Conservation (phyloP, 35 echinoderm and acorn worm genomes). For the Hemicentrotus pulcherrimus region DNA sequence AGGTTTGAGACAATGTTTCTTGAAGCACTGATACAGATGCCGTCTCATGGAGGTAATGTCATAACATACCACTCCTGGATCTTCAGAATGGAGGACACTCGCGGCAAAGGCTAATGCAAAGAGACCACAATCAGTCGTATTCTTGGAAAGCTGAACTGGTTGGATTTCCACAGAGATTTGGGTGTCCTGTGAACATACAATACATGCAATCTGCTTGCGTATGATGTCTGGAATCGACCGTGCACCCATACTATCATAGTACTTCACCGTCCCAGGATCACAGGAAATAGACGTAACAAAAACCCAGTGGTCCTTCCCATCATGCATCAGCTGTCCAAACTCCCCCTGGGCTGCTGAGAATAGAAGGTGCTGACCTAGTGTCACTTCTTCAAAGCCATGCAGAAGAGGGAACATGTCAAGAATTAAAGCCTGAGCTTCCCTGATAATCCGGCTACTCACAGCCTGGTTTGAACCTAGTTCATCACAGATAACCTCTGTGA, state of each 20-base stretch:
- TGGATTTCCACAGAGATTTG: constrained; percentile 25
- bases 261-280: background rate
- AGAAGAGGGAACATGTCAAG: constrained; percentile 14
- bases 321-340: constrained; percentile 23
- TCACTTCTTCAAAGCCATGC: constrained; percentile 27
- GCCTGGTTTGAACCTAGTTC: constrained; percentile 4
- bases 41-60: background rate
- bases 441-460: background rate
- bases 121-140: constrained; percentile 3
- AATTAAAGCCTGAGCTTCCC: constrained; percentile 13
- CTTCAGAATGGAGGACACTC: background rate
- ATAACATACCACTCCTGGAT: background rate
- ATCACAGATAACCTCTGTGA: background rate
- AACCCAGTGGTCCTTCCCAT: constrained; percentile 44
- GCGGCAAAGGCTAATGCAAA: constrained; percentile 23
- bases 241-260: constrained; percentile 22
- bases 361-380: background rate
- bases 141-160: background rate
- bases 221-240: background rate
- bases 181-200: constrained; percentile 15
- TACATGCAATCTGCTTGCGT: constrained; percentile 36
- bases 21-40: constrained; percentile 1
- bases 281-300: background rate
- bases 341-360: constrained; percentile 39
- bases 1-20: background rate